phyloP scores from a whole-genome alignment of 30 jellyfish, hydroid and myxozoan genomes.

The Turritopsis dohrnii region DNA sequence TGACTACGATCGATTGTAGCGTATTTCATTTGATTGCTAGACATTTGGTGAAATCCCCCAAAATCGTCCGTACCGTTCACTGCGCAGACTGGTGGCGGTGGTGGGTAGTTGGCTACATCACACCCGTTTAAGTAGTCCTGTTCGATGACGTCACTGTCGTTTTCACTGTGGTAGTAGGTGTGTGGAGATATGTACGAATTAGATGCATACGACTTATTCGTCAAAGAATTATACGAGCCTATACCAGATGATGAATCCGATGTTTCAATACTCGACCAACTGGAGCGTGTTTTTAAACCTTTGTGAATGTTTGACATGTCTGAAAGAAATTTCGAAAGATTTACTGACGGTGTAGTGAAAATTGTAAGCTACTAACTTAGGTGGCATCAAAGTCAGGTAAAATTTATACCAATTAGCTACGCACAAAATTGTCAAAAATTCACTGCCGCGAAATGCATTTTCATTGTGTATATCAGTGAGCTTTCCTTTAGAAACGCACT shows the following conservation, averaged over 20 bases:
- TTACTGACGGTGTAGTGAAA: no score
- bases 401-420: no score
- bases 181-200: slow-evolving; percentile 32
- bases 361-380: no score
- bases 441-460: no score
- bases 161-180: slow-evolving; percentile 52
- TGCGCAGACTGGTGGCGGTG: slow-evolving; percentile 7
- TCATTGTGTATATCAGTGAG: no score
- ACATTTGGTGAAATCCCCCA: slow-evolving; percentile 43
- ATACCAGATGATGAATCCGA: slow-evolving; percentile 87
- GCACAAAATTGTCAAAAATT: no score
- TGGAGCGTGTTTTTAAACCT: slow-evolving; percentile 24
- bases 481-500: no score
- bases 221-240: slow-evolving; percentile 87
- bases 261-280: slow-evolving; percentile 97
- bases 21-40: slow-evolving; percentile 29
- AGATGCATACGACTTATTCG: background rate
- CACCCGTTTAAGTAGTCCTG: slow-evolving; percentile 30
- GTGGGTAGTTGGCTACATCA: background rate
- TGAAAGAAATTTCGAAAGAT: background rate
- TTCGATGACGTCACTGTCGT: slow-evolving; percentile 63
- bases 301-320: slow-evolving; percentile 15
- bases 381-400: no score
- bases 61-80: slow-evolving; percentile 26
- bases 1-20: slow-evolving; percentile 55